phyloP scores from a whole-genome alignment of 2,797 vertebrate genomes.

The Mergus octosetaceus region DNA sequence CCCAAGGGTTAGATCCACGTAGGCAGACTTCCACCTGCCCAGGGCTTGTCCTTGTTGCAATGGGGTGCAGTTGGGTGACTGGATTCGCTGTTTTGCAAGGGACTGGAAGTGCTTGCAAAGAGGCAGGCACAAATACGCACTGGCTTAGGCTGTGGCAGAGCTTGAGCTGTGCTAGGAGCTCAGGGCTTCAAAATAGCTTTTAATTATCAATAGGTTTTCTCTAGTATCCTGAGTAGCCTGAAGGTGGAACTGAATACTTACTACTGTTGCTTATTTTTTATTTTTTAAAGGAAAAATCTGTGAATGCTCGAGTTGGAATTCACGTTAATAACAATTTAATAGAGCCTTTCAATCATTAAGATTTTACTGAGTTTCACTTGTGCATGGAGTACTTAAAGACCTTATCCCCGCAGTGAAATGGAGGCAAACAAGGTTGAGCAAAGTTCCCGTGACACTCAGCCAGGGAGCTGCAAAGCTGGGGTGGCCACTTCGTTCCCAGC shows the following conservation, averaged over 20 bases:
- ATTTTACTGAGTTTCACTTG: neutral
- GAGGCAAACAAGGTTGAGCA: neutral
- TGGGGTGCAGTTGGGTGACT: neutral
- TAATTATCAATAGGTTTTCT: neutral
- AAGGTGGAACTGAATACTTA: neutral
- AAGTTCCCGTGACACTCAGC: neutral
- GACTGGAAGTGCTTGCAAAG: slow-evolving; percentile 6
- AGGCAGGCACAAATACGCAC: neutral
- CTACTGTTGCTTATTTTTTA: neutral
- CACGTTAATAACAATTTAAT: neutral
- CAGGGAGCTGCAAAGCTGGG: neutral
- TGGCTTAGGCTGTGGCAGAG: neutral
- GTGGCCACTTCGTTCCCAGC: neutral
- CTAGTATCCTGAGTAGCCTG: neutral
- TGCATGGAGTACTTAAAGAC: neutral
- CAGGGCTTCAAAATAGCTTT: neutral
- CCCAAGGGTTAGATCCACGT: neutral
- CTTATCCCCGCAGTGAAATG: neutral
- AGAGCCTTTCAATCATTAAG: neutral
- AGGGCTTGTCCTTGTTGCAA: neutral
- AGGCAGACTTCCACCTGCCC: neutral
- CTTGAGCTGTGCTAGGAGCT: neutral
- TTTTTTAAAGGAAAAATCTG: neutral
- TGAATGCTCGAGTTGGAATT: neutral
- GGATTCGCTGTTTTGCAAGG: neutral